Percentiles rank a stretch among this genome's conserved stretches.
phyloP scores from a whole-genome alignment of 2,888 invertebrate genomes.

The Pegoplata infirma region DNA sequence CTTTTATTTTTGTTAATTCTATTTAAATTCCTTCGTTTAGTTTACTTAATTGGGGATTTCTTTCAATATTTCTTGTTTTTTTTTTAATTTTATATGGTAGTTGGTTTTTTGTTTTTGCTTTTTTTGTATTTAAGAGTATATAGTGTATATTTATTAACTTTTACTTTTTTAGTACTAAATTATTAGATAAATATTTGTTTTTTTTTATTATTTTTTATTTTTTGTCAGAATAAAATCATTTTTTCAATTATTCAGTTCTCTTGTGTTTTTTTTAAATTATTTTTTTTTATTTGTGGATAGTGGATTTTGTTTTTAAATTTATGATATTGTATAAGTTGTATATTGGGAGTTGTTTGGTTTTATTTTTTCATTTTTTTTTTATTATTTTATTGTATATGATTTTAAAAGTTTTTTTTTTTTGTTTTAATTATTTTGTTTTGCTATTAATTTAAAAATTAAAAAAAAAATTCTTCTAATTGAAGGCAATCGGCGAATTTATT shows the following conservation, averaged over 20 bases:
- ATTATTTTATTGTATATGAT: constrained; percentile 51
- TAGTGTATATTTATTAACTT: constrained; percentile 60
- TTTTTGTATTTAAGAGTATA: constrained; percentile 40
- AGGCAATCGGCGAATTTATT: constrained; percentile 78
- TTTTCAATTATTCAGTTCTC: constrained; percentile 63
- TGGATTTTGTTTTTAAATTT: constrained; percentile 53
- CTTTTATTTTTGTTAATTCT: constrained; percentile 46
- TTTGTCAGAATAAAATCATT: constrained; percentile 61
- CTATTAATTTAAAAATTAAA: constrained; percentile 69
- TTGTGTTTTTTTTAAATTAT: constrained; percentile 50
- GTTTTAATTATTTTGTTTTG: constrained; percentile 61
- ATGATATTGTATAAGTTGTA: constrained; percentile 62
- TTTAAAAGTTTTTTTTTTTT: constrained; percentile 40
- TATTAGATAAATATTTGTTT: constrained; percentile 53
- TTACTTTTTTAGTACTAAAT: constrained; percentile 55
- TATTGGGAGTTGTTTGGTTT: constrained; percentile 58
- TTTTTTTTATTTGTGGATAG: constrained; percentile 40
- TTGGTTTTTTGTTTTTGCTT: constrained; percentile 47
- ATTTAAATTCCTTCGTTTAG: constrained; percentile 63
- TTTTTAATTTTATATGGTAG: constrained; percentile 55
- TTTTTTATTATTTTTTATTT: constrained; percentile 24
- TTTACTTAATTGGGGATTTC: constrained; percentile 59
- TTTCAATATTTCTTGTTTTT: constrained; percentile 29
- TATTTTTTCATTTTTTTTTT: constrained; percentile 25
- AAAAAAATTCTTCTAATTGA: constrained; percentile 78